phyloP scores from a whole-genome alignment of 2,113 vertebrate genomes.

The Colistium nudipinnis region DNA sequence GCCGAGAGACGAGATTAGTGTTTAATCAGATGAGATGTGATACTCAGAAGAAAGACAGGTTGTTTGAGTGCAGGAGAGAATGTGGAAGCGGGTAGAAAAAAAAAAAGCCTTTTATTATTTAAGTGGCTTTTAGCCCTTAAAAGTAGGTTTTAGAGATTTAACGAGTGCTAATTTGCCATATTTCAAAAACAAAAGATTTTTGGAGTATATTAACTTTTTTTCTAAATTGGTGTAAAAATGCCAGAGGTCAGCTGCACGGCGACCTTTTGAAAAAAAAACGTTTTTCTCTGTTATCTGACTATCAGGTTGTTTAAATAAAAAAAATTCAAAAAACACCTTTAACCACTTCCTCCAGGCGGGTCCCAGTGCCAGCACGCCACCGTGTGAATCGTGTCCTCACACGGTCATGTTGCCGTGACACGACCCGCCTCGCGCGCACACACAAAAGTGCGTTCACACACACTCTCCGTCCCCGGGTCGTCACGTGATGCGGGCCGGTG shows the following conservation, averaged over 20 bases:
- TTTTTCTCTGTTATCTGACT: too few species aligned
- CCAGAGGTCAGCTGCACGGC: constrained; percentile 36
- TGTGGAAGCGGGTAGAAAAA: constrained; percentile 13
- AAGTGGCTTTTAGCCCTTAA: too few species aligned
- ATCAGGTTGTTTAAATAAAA: too few species aligned
- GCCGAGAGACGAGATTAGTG: constrained; percentile 64
- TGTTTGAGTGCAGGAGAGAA: constrained; percentile 24
- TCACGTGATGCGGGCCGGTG: constrained; percentile 58
- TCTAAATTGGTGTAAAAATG: too few species aligned
- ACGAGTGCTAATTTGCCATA: too few species aligned
- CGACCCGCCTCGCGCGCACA: neutral
- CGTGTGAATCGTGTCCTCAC: constrained; percentile 38
- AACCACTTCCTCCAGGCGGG: constrained; percentile 50
- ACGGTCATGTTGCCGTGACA: constrained; percentile 24
- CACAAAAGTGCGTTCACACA: too few species aligned
- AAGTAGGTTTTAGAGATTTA: too few species aligned
- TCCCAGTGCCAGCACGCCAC: constrained; percentile 8
- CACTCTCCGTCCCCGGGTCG: too few species aligned
- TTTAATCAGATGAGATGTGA: constrained; percentile 65
- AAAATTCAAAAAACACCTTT: constrained; percentile 19
- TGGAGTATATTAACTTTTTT: too few species aligned
- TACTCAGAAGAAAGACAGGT: constrained; percentile 44
- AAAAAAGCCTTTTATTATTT: too few species aligned
- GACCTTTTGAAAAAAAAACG: too few species aligned
- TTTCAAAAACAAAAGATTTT: too few species aligned